Evolutionary conservation across 1,140 invertebrate species (phyloP).

Genomic region (Drosophila asahinai): DNA sequence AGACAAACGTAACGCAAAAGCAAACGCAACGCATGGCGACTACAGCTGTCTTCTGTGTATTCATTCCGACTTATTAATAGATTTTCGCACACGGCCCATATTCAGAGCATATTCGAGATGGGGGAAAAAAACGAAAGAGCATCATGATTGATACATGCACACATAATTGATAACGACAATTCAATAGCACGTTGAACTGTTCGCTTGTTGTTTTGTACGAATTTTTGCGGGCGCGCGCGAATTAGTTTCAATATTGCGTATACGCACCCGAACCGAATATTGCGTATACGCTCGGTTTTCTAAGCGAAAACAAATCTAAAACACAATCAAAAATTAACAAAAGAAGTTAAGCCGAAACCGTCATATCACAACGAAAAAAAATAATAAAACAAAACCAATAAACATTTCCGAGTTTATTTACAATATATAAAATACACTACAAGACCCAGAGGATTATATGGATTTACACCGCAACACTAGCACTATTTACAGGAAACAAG

Average conservation of each 20-base stretch:
- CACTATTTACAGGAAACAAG: slow-evolving; percentile 26
- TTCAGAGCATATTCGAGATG: slow-evolving; percentile 22
- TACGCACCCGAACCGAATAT: slow-evolving; percentile 13
- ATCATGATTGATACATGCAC: slow-evolving; percentile 4
- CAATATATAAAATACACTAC: background rate
- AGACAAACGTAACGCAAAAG: slow-evolving; percentile 4
- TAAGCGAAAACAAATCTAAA: background rate
- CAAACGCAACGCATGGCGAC: slow-evolving; percentile 28
- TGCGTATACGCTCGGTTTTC: slow-evolving; percentile 47
- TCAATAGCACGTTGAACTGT: slow-evolving; percentile 23
- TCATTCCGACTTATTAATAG: slow-evolving; percentile 46
- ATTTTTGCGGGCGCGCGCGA: slow-evolving; percentile 39
- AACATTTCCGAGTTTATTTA: slow-evolving; percentile 48
- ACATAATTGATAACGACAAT: slow-evolving; percentile 25
- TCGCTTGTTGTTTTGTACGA: slow-evolving; percentile 20
- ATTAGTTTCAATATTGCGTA: slow-evolving; percentile 33
- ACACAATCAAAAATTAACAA: slow-evolving; percentile 13
- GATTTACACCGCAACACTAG: slow-evolving; percentile 31
- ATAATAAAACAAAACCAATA: slow-evolving; percentile 12
- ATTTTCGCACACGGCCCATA: slow-evolving; percentile 40
- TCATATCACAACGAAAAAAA: slow-evolving; percentile 26
- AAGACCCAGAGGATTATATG: slow-evolving; percentile 9
- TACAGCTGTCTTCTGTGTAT: slow-evolving; percentile 15
- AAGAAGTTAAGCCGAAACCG: slow-evolving; percentile 12
- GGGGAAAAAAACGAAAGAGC: background rate